Evolutionary conservation across 2,888 invertebrate species (phyloP), one percentile per base, ranked within the genome.

Genomic region (Amaurobius ferox): DNA sequence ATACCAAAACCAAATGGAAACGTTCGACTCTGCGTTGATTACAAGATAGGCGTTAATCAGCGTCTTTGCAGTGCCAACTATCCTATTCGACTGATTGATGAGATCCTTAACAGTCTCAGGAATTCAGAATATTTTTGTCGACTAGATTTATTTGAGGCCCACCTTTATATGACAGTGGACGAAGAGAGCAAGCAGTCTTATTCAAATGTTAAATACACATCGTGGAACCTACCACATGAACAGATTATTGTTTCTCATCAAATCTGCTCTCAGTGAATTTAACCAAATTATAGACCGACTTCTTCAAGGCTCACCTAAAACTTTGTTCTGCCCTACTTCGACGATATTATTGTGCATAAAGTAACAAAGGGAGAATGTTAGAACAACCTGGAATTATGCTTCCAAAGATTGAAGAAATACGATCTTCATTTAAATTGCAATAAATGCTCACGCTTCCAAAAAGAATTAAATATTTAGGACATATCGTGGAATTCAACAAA

Each of bases 11-110:
- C 16, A 26, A 30, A 62, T 23, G 19, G 62, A 2, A 61, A 5
- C 16, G 62, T 74, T 62, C 3, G 28, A 28, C 62, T 74, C n/a
- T 74, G 62, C 19, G 71, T 71, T 19, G 55, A 74, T n/a, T 74
- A 74, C 19, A 74, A 61, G 28, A 16, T 74, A 9, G 74, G 74
- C 0, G 48, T 73, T 1, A 62, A 73, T 30, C 0, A 40, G 7
- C n/a, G n/a, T n/a, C n/a, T n/a, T 0, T 0, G 9, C 11, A 23
- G 6, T 70, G 35, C 29, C 32, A n/a, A 44, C n/a, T 44, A 44
- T 13, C 44, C 44, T 11, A 44, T 44, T n/a, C n/a, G n/a, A n/a
- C 48, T 28, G 29, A 64, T 64, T 16, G 28, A 64, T 7, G n/a
- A 0, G 0, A 0, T 64, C 9, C 23, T 29, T 3, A 13, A 64